Evolutionary conservation across 1,140 invertebrate genomes (phyloP).

Genomic region (Bathynomus jamesi): DNA sequence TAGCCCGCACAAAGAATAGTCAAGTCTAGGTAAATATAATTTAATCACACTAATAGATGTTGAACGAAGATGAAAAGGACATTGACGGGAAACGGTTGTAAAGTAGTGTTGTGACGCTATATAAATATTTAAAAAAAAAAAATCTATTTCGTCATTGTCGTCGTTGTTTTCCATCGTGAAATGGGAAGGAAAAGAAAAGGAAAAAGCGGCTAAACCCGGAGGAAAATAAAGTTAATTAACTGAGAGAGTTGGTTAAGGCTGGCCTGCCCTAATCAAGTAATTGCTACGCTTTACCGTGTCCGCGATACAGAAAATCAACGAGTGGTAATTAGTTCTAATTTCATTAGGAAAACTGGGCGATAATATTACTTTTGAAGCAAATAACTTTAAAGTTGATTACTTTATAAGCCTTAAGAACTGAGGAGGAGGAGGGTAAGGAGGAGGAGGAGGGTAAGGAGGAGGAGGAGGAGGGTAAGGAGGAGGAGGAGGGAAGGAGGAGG

Average conservation of each 20-base stretch:
- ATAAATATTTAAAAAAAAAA: no score
- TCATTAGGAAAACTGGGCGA: conserved; percentile 19
- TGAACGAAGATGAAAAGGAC: no score
- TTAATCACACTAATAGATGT: no score
- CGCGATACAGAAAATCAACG: conserved; percentile 30
- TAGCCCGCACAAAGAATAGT: no score
- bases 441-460: background rate
- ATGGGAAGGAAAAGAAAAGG: background rate
- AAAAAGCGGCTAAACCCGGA: background rate
- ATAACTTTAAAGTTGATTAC: background rate
- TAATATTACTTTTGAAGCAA: background rate
- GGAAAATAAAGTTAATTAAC: background rate
- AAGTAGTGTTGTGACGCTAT: no score
- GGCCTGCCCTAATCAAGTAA: conserved; percentile 29
- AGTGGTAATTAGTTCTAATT: conserved; percentile 28
- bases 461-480: no score
- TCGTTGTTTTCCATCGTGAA: no score
- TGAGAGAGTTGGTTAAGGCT: conserved; percentile 18
- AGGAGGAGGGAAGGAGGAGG: background rate
- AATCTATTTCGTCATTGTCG: no score
- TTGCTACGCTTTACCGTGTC: conserved; percentile 27
- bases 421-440: background rate
- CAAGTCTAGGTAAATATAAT: no score
- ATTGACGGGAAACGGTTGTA: no score
- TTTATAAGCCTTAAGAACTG: background rate